phyloP scores from a whole-genome alignment of 2,113 vertebrate genomes.

The Pterophyllum scalare region DNA sequence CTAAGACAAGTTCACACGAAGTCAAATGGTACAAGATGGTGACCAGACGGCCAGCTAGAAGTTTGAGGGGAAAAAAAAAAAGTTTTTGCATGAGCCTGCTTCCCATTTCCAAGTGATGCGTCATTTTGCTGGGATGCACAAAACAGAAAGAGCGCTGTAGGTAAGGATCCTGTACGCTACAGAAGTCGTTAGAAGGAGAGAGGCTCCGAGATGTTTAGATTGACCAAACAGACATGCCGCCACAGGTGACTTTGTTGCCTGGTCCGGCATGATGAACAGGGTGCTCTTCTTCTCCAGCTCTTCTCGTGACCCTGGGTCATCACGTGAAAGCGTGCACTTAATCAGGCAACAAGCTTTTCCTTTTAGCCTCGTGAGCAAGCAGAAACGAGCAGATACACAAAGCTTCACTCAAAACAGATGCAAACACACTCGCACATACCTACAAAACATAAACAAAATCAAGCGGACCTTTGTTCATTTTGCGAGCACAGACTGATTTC shows the following conservation, averaged over 20 bases:
- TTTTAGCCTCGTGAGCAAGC: conserved; percentile 2
- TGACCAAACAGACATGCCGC: conserved; percentile 32
- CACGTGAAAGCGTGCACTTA: conserved; percentile 73
- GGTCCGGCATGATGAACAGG: conserved; percentile 55
- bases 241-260: conserved; percentile 42
- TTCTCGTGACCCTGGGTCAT: conserved; percentile 71
- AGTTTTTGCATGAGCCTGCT: conserved; percentile 53
- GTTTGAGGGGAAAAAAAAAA: not conserved
- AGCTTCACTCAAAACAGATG: conserved; percentile 67
- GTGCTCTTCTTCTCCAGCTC: conserved; percentile 57
- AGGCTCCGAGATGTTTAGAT: conserved; percentile 50
- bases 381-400: conserved; percentile 50
- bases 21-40: conserved; percentile 60
- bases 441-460: conserved; percentile 60
- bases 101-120: conserved; percentile 59
- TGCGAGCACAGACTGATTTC: conserved; percentile 28
- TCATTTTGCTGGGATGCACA: conserved; percentile 57
- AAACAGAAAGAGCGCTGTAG: conserved; percentile 27
- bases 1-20: conserved; percentile 59
- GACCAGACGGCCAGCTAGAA: conserved; percentile 56
- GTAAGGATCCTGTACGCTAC: conserved; percentile 49
- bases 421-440: conserved; percentile 35
- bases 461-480: conserved; percentile 35
- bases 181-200: conserved; percentile 38
- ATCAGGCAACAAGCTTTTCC: conserved; percentile 55